A percentile compares a stretch with the other conserved stretches of the same genome.
Conservation (phyloP, 2,113 vertebrate species). For the Pelvicachromis taeniatus region DNA sequence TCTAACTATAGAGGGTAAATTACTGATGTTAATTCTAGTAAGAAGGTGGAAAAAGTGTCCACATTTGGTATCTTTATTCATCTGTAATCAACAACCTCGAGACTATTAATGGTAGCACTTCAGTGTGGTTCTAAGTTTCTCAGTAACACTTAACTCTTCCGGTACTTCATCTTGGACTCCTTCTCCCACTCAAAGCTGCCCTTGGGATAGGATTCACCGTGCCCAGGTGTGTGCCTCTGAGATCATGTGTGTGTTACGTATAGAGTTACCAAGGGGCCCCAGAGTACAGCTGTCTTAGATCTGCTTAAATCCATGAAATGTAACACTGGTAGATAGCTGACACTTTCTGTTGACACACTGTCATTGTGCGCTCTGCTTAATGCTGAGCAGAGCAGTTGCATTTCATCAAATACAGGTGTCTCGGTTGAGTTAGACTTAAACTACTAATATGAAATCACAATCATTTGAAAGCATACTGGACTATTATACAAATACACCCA, state of each 20-base stretch:
- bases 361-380: slow-evolving; percentile 2
- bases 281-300: slow-evolving; percentile 47
- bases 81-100: not conserved
- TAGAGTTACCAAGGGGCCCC: slow-evolving; percentile 50
- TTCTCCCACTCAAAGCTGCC: slow-evolving; percentile 18
- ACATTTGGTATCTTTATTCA: not conserved
- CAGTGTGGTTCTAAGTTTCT: not conserved
- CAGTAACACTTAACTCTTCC: not conserved
- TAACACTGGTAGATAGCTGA: slow-evolving; percentile 31
- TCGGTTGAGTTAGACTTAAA: not conserved
- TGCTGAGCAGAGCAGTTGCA: not conserved
- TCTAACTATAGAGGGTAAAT: not conserved
- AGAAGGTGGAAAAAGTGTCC: not conserved
- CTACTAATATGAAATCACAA: not conserved
- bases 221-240: slow-evolving; percentile 45
- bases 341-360: slow-evolving; percentile 32
- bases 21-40: not conserved
- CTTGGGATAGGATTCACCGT: slow-evolving; percentile 33
- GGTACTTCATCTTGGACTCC: slow-evolving; percentile 1
- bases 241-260: slow-evolving; percentile 5
- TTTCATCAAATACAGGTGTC: not conserved
- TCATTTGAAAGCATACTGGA: not conserved
- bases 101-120: not conserved
- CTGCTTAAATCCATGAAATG: slow-evolving; percentile 41
- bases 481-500: not conserved